Conservation (phyloP, 2,797 vertebrate species). For the Pangasius macronema region DNA sequence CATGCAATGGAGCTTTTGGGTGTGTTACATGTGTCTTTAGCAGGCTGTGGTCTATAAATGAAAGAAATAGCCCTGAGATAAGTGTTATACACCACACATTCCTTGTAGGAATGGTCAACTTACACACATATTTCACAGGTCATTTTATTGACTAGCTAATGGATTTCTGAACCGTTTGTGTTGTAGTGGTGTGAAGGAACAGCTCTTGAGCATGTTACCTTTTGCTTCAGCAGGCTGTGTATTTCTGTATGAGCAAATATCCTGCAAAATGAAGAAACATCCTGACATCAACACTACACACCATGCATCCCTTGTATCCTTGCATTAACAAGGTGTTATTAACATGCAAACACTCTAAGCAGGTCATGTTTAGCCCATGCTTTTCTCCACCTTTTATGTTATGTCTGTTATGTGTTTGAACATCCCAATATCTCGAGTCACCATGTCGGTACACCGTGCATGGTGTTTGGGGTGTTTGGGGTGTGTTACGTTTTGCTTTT, state of each 20-base stretch:
- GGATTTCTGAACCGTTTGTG: background rate
- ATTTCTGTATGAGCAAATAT: background rate
- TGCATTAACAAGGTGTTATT: background rate
- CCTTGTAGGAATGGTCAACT: background rate
- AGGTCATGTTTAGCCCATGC: background rate
- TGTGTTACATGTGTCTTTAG: background rate
- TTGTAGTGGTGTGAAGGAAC: background rate
- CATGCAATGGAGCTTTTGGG: background rate
- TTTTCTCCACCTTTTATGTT: background rate
- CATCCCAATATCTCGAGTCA: background rate
- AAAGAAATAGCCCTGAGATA: background rate
- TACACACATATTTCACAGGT: background rate
- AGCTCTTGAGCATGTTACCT: background rate
- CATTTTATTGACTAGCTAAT: background rate
- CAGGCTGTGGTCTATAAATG: background rate
- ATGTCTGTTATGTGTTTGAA: background rate
- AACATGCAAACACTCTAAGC: background rate
- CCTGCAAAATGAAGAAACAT: background rate
- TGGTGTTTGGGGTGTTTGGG: background rate
- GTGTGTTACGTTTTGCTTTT: background rate
- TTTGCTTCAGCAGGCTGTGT: background rate
- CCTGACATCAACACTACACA: background rate
- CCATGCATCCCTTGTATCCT: no score
- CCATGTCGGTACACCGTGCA: no score
- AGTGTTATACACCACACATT: background rate